A percentile compares a stretch with the other conserved stretches of the same genome.
Evolutionary conservation across 2,888 invertebrate species (phyloP).

Genomic region (Lumbricus terrestris): DNA sequence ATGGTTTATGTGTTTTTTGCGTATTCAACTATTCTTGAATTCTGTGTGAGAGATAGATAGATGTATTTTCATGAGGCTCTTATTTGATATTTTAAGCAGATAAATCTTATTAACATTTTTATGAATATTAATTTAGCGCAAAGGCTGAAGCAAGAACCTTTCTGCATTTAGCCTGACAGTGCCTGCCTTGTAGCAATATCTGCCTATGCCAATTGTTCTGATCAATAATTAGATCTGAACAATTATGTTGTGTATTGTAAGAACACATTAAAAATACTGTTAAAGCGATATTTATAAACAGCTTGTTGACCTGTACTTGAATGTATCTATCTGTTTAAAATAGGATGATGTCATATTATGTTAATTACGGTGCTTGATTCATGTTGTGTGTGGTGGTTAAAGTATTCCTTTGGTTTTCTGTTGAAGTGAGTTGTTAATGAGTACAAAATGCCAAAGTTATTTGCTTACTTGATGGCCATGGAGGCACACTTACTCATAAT

Average conservation of each 20-base stretch:
- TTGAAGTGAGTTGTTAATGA: background rate
- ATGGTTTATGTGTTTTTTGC: background rate
- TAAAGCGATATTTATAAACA: no score
- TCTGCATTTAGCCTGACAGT: no score
- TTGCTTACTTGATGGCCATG: background rate
- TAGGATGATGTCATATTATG: background rate
- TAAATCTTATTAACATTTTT: background rate
- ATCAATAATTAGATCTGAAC: no score
- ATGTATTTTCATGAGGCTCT: background rate
- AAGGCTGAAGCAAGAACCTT: no score
- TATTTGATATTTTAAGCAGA: background rate
- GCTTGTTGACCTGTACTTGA: no score
- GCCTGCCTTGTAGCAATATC: no score
- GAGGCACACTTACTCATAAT: background rate
- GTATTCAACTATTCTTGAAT: background rate
- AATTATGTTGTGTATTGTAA: no score
- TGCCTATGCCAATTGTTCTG: no score
- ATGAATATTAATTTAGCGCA: no score
- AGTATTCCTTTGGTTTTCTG: background rate
- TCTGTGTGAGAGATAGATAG: background rate
- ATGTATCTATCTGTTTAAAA: background rate
- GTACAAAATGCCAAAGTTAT: background rate
- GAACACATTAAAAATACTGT: no score
- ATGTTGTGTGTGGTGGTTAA: background rate
- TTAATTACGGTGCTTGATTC: background rate